Percentiles rank a stretch among this genome's conserved stretches.
Evolutionary conservation across 2,888 invertebrate species (phyloP).

Genomic region (Andrena marginata): DNA sequence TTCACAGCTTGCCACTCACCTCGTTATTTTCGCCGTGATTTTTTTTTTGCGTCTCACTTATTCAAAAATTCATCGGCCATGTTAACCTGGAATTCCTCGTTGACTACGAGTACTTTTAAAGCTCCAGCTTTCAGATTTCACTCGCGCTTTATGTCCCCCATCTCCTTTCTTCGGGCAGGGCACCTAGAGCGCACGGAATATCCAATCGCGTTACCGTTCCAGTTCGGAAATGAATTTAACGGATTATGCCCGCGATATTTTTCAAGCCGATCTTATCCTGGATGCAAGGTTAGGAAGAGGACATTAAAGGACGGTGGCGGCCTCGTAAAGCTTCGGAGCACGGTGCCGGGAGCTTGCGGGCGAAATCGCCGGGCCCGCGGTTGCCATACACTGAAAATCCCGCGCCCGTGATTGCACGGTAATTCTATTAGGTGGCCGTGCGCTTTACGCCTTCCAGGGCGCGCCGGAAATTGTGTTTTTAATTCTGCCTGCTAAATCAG

Average conservation of each 20-base stretch:
- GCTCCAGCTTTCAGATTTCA: too few species aligned
- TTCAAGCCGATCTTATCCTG: slow-evolving; percentile 49
- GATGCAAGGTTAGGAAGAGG: slow-evolving; percentile 46
- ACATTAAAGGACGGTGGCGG: slow-evolving; percentile 58
- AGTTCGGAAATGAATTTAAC: slow-evolving; percentile 54
- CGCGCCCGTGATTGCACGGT: slow-evolving; percentile 78
- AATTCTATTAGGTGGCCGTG: slow-evolving; percentile 79
- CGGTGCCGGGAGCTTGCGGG: slow-evolving; percentile 8
- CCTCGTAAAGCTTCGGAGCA: slow-evolving; percentile 58
- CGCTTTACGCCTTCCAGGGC: slow-evolving; percentile 62
- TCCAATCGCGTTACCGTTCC: slow-evolving; percentile 1
- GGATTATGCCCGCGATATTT: slow-evolving; percentile 47
- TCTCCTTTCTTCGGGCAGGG: neutral
- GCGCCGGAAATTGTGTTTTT: slow-evolving; percentile 81
- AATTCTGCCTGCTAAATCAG: slow-evolving; percentile 80
- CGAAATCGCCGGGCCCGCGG: slow-evolving; percentile 41
- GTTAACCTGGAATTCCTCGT: too few species aligned
- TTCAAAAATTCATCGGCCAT: too few species aligned
- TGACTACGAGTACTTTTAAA: neutral
- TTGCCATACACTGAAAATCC: slow-evolving; percentile 64
- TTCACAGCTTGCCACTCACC: neutral
- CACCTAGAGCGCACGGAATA: neutral
- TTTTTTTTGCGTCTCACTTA: slow-evolving; percentile 6
- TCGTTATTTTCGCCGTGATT: neutral
- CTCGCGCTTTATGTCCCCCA: too few species aligned